Evolutionary conservation across 2,888 invertebrate genomes (phyloP).

Genomic region (Helobdella robusta): DNA sequence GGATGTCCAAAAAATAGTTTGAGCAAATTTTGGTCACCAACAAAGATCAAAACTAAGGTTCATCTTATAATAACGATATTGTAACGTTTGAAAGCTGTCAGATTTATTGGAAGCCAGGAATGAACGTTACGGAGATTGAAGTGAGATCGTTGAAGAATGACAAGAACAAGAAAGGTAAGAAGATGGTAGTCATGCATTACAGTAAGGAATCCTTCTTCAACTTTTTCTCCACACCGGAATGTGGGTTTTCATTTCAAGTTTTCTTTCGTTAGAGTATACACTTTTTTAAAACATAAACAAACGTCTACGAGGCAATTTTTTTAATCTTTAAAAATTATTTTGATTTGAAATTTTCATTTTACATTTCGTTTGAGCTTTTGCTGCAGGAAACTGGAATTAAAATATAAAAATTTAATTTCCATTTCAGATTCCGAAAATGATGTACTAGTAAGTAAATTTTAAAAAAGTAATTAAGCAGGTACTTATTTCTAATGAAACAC

Average conservation of each 20-base stretch:
- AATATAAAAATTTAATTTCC: neutral
- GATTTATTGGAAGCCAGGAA: conserved; percentile 22
- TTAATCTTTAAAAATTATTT: neutral
- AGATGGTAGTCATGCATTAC: conserved; percentile 11
- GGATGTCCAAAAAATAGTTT: too few species aligned
- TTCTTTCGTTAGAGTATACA: too few species aligned
- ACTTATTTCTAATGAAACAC: too few species aligned
- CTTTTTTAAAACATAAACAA: too few species aligned
- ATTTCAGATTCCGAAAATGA: conserved; percentile 20
- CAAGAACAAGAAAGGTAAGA: conserved; percentile 11
- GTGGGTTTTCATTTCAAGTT: too few species aligned
- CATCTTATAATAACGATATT: too few species aligned
- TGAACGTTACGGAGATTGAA: conserved; percentile 14
- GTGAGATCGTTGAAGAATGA: conserved; percentile 2
- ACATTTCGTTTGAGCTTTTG: neutral
- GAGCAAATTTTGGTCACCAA: too few species aligned
- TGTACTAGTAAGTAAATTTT: conserved; percentile 1
- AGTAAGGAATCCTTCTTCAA: conserved; percentile 20
- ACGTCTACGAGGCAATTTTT: too few species aligned
- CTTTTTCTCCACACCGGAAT: conserved; percentile 19
- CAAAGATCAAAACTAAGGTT: too few species aligned
- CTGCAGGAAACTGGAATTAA: neutral
- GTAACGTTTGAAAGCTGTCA: conserved; percentile 19
- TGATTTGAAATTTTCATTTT: neutral
- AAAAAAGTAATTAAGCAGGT: too few species aligned